Conservation (phyloP, 2,113 vertebrate species). For the Oncorhynchus kisutch region DNA sequence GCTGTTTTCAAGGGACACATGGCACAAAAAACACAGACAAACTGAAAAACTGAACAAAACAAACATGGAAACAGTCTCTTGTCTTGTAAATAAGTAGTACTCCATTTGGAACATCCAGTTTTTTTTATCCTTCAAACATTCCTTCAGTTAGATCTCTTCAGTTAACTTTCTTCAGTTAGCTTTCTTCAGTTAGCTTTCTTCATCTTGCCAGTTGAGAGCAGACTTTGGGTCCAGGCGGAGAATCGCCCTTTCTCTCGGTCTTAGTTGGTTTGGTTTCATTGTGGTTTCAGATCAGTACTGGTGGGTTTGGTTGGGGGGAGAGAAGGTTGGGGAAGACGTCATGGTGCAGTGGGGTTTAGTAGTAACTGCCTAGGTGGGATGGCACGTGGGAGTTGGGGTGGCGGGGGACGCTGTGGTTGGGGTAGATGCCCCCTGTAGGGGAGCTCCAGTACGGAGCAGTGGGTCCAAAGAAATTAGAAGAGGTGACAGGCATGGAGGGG, state of each 20-base stretch:
- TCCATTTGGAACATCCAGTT: slow-evolving; percentile 80
- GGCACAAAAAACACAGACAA: slow-evolving; percentile 31
- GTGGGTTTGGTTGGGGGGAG: slow-evolving; percentile 29
- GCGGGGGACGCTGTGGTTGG: slow-evolving; percentile 89
- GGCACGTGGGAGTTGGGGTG: slow-evolving; percentile 94
- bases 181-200: slow-evolving; percentile 26
- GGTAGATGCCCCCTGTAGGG: slow-evolving; percentile 90
- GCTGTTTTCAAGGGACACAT: slow-evolving; percentile 54
- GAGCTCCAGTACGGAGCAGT: slow-evolving; percentile 97
- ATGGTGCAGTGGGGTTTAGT: slow-evolving; percentile 74
- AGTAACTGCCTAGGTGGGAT: slow-evolving; percentile 95
- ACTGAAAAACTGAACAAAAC: slow-evolving; percentile 37
- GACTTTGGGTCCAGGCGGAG: slow-evolving; percentile 43
- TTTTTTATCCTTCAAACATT: slow-evolving; percentile 32
- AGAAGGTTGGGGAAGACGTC: background rate
- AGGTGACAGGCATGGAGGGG: slow-evolving; percentile 94
- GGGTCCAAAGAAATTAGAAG: slow-evolving; percentile 95
- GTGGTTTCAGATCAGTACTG: slow-evolving; percentile 67
- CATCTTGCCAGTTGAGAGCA: slow-evolving; percentile 62
- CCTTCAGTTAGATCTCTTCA: background rate
- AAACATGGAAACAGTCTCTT: slow-evolving; percentile 59
- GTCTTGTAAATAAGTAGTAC: slow-evolving; percentile 84
- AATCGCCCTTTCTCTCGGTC: slow-evolving; percentile 37
- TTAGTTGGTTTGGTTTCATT: slow-evolving; percentile 45
- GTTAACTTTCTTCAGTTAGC: too few relatives aligned